Evolutionary conservation across 1,140 invertebrate species (phyloP).

Genomic region (Cepaea nemoralis): DNA sequence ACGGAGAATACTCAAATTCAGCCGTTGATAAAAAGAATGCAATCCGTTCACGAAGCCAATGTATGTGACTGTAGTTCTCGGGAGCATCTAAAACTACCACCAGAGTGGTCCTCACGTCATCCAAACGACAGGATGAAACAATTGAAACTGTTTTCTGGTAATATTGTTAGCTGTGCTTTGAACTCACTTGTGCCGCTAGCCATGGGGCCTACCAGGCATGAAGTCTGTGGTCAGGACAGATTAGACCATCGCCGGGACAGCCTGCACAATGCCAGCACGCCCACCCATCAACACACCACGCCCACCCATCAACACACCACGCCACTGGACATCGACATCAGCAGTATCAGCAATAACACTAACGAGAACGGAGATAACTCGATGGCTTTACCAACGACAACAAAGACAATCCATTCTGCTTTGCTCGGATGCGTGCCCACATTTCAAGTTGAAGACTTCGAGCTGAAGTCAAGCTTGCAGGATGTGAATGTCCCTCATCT

Average conservation of each 20-base stretch:
- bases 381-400: background rate
- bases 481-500: background rate
- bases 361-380: background rate
- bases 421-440: conserved; percentile 28
- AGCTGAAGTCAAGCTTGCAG: background rate
- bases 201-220: background rate
- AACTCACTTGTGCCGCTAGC: background rate
- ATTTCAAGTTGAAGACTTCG: background rate
- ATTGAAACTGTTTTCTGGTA: background rate
- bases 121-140: background rate
- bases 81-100: background rate
- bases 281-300: too few relatives aligned
- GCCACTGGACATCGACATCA: background rate
- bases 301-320: background rate
- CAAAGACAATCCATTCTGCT: conserved; percentile 13
- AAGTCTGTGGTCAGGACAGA: too few relatives aligned
- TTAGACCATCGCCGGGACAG: too few relatives aligned
- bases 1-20: too few relatives aligned
- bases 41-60: too few relatives aligned
- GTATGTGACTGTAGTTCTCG: background rate
- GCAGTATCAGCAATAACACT: background rate
- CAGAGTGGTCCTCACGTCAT: background rate
- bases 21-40: too few relatives aligned
- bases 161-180: background rate
- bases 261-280: too few relatives aligned